These are phyloP conservation scores for Simalia tracyae DNA, from an alignment of 2,797 vertebrate genomes.

Conservation along the genomic window DNA sequence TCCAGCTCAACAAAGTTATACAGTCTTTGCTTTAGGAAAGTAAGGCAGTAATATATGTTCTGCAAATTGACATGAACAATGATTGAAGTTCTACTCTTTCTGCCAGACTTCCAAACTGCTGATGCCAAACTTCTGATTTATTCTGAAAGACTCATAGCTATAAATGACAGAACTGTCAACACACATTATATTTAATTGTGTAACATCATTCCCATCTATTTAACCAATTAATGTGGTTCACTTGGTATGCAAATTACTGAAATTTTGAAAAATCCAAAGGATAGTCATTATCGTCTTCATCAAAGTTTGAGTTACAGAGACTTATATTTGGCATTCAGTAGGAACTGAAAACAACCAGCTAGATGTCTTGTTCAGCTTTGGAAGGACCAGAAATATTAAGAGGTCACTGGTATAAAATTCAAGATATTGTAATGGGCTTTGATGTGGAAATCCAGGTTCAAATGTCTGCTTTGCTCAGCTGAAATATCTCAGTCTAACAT, in stretches of 20 bases:
- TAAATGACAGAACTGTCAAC: slow-evolving; percentile 54
- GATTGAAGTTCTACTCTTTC: slow-evolving; percentile 24
- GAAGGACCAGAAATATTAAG: not conserved
- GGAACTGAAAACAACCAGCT: not conserved
- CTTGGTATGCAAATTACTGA: slow-evolving; percentile 52
- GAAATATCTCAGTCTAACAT: not conserved
- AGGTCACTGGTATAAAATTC: not conserved
- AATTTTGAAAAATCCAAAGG: slow-evolving; percentile 31
- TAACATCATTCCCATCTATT: slow-evolving; percentile 44
- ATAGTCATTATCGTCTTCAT: slow-evolving; percentile 24
- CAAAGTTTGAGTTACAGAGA: slow-evolving; percentile 1
- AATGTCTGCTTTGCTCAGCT: not conserved
- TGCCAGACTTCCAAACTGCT: slow-evolving; percentile 33
- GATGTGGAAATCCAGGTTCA: not conserved
- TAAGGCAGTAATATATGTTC: not conserved
- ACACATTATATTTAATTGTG: slow-evolving; percentile 54
- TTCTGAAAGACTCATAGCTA: slow-evolving; percentile 50
- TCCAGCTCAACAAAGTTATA: slow-evolving; percentile 14
- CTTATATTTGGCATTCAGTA: not conserved
- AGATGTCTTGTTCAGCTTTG: not conserved
- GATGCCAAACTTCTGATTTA: slow-evolving; percentile 50
- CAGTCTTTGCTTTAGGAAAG: slow-evolving; percentile 7
- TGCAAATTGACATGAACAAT: slow-evolving; percentile 7
- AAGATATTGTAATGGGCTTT: not conserved
- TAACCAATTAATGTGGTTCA: slow-evolving; percentile 59